A percentile compares a stretch with the other conserved stretches of the same genome.
phyloP scores from a whole-genome alignment of 1,140 invertebrate genomes.

The Drosophila oshimai region DNA sequence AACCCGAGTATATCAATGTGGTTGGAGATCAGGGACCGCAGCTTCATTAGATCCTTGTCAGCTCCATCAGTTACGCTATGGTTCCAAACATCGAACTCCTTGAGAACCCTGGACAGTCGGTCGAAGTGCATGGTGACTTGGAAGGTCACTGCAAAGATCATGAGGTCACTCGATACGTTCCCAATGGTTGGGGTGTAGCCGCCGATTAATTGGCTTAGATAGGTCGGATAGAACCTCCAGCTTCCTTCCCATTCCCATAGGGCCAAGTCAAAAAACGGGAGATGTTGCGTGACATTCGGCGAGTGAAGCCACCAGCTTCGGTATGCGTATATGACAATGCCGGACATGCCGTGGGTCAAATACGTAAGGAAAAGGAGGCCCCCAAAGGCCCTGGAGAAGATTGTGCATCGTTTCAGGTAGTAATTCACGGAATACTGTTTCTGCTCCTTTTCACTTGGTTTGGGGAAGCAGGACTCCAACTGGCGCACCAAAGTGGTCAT shows the following conservation, averaged over 20 bases:
- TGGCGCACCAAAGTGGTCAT: constrained; percentile 23
- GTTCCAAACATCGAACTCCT: neutral
- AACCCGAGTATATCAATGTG: constrained; percentile 55
- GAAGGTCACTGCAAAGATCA: constrained; percentile 50
- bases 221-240: constrained; percentile 39
- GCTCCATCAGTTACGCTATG: neutral
- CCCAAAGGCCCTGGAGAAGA: constrained; percentile 19
- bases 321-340: constrained; percentile 17
- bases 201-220: constrained; percentile 18
- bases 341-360: too few species aligned
- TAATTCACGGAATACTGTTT: constrained; percentile 14
- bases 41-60: constrained; percentile 11
- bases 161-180: constrained; percentile 47
- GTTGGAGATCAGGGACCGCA: constrained; percentile 39
- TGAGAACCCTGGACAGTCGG: constrained; percentile 18
- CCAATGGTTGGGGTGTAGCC: constrained; percentile 44
- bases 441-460: neutral
- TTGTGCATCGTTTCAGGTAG: constrained; percentile 6
- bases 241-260: constrained; percentile 46
- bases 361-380: constrained; percentile 22
- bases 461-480: constrained; percentile 46
- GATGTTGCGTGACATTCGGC: neutral
- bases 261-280: constrained; percentile 38
- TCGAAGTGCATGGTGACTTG: constrained; percentile 68
- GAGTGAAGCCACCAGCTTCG: neutral